phyloP scores from a whole-genome alignment of 2,113 vertebrate species.

The Motacilla alba region DNA sequence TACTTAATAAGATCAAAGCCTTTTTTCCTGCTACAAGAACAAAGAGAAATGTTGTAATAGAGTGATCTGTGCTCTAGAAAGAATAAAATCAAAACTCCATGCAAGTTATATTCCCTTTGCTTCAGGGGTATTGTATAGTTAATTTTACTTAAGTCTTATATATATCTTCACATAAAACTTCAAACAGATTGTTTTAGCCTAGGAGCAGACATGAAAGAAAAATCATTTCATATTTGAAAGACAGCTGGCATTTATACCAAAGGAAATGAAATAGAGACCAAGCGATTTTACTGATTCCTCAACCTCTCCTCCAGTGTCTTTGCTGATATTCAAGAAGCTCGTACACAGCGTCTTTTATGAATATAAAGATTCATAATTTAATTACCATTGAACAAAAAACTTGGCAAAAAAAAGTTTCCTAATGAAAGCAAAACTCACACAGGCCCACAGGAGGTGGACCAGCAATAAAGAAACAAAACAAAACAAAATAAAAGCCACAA shows the following conservation, averaged over 20 bases:
- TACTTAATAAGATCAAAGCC: conserved; percentile 94
- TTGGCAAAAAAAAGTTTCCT: conserved; percentile 47
- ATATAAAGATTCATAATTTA: background rate
- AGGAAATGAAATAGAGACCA: conserved; percentile 64
- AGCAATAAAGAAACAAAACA: background rate
- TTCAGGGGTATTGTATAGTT: conserved; percentile 48
- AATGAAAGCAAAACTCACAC: background rate
- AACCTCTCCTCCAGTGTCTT: background rate
- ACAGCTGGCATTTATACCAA: conserved; percentile 50
- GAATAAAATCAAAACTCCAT: conserved; percentile 76
- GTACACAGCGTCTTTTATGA: background rate
- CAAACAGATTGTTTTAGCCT: conserved; percentile 56
- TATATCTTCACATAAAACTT: conserved; percentile 55
- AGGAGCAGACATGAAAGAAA: conserved; percentile 60
- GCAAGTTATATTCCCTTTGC: conserved; percentile 64
- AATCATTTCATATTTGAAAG: conserved; percentile 65
- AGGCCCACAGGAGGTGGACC: background rate
- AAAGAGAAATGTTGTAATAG: conserved; percentile 83
- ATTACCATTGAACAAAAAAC: background rate
- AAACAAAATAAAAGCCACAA: background rate
- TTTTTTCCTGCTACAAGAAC: conserved; percentile 78
- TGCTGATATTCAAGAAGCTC: background rate
- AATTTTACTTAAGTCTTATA: conserved; percentile 65
- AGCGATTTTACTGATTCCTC: conserved; percentile 15
- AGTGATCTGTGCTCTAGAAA: conserved; percentile 68